Conservation (phyloP, 2,113 vertebrate species). For the Lipotes vexillifer region DNA sequence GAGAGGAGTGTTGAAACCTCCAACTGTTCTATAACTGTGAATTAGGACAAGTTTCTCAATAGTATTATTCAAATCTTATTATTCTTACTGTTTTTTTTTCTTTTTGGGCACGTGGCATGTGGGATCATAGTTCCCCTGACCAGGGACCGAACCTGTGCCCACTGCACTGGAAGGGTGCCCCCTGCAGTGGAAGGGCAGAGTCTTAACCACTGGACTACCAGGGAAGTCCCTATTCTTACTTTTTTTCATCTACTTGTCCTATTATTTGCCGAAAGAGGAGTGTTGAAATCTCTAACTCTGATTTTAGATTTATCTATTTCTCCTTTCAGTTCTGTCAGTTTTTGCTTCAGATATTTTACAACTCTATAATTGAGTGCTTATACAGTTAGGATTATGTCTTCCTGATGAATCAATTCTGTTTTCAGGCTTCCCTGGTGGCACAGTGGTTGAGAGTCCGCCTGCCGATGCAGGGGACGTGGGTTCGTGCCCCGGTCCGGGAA, state of each 20-base stretch:
- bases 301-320: not conserved
- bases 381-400: not conserved
- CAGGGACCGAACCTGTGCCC: too few relatives aligned
- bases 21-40: not conserved
- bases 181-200: too few relatives aligned
- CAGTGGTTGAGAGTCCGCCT: too few relatives aligned
- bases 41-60: not conserved
- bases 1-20: not conserved
- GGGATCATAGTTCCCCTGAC: too few relatives aligned
- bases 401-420: not conserved
- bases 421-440: too few relatives aligned
- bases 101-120: too few relatives aligned
- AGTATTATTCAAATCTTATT: not conserved
- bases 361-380: not conserved
- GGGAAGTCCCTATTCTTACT: too few relatives aligned
- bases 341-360: not conserved
- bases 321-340: not conserved
- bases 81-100: not conserved
- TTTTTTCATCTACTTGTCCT: not conserved
- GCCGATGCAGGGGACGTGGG: too few relatives aligned
- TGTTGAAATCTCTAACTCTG: not conserved
- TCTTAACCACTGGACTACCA: too few relatives aligned
- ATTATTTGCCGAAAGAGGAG: not conserved
- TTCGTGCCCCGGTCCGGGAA: too few relatives aligned
- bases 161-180: too few relatives aligned